phyloP scores from a whole-genome alignment of 92 coral and sea anemone species.

The Blastomussa wellsi region DNA sequence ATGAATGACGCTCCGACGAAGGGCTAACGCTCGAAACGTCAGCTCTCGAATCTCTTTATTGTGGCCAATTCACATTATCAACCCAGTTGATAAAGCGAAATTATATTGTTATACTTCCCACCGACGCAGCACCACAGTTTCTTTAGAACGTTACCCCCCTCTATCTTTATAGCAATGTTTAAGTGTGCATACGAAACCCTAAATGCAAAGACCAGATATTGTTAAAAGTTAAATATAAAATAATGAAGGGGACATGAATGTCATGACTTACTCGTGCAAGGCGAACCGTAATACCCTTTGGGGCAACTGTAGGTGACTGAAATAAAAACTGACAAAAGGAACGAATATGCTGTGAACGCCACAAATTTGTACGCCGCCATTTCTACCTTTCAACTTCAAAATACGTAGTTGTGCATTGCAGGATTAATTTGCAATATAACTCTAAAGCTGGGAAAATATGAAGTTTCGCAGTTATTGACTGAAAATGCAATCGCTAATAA shows the following conservation, averaged over 20 bases:
- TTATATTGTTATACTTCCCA: too few relatives aligned
- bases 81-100: too few relatives aligned
- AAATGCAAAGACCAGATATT: too few relatives aligned
- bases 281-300: conserved; percentile 9
- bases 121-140: too few relatives aligned
- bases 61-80: too few relatives aligned
- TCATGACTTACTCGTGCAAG: neutral
- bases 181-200: too few relatives aligned
- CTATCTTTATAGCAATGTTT: too few relatives aligned
- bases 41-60: too few relatives aligned
- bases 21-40: too few relatives aligned
- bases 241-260: neutral
- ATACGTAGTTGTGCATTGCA: neutral
- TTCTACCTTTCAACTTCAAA: neutral
- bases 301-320: neutral
- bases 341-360: neutral
- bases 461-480: neutral
- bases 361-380: neutral
- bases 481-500: neutral
- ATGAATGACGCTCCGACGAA: too few relatives aligned
- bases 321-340: neutral
- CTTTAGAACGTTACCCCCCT: too few relatives aligned
- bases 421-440: neutral
- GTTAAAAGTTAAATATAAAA: too few relatives aligned
- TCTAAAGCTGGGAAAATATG: neutral